These are phyloP conservation scores for Malurus elegans DNA, from an alignment of 2,113 vertebrate genomes.

Conservation along the genomic window DNA sequence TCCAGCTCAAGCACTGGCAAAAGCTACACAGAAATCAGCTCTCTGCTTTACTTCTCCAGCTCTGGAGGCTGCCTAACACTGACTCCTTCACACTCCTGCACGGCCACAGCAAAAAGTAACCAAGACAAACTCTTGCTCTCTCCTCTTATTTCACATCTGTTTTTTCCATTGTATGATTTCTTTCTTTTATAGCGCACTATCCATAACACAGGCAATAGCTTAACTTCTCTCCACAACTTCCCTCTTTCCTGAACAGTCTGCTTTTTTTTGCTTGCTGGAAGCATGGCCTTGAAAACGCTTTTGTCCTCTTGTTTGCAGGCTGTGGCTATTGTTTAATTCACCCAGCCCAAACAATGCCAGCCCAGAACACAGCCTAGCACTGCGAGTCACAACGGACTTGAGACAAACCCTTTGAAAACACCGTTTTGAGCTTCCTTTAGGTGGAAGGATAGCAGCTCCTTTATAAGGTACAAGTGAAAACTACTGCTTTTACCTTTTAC, in stretches of 20 bases:
- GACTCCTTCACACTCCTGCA: not conserved
- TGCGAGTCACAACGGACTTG: not conserved
- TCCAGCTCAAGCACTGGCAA: rapidly evolving
- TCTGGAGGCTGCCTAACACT: not conserved
- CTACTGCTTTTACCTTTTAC: not conserved
- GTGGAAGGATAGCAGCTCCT: not conserved
- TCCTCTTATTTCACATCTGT: not conserved
- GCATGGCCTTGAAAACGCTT: not conserved
- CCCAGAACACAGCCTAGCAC: conserved; percentile 17
- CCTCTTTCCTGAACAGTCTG: not conserved
- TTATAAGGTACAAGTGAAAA: not conserved
- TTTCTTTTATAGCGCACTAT: not conserved
- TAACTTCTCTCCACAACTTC: not conserved
- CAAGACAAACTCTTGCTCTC: not conserved
- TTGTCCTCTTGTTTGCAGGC: conserved; percentile 15
- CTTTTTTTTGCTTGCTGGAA: not conserved
- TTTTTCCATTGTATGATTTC: not conserved
- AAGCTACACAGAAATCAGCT: not conserved
- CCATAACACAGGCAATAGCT: not conserved
- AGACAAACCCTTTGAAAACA: not conserved
- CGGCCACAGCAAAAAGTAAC: not conserved
- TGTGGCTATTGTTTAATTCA: conserved; percentile 13
- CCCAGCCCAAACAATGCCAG: not conserved
- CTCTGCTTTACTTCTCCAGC: not conserved
- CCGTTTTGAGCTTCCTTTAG: not conserved